phyloP scores from a whole-genome alignment of 2,113 vertebrate genomes.

The Corythaeola cristata region DNA sequence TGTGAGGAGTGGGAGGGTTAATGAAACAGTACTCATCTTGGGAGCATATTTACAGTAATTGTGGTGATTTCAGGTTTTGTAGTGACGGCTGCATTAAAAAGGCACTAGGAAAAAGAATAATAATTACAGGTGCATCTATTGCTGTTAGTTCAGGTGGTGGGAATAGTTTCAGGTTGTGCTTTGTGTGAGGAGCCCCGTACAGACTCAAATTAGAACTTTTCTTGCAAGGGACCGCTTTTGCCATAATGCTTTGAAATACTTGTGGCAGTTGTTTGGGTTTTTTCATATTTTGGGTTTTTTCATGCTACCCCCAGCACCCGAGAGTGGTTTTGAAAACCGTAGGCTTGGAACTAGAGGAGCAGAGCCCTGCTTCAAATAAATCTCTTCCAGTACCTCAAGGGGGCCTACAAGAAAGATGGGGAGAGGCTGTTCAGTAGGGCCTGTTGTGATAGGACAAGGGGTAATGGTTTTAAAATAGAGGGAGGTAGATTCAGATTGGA shows the following conservation, averaged over 20 bases:
- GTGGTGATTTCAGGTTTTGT: not conserved
- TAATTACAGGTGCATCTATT: not conserved
- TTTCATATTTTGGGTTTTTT: not conserved
- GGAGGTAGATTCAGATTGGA: too few species aligned
- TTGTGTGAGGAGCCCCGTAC: not conserved
- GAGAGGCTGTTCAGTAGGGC: too few species aligned
- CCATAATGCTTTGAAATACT: not conserved
- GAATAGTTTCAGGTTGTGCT: not conserved
- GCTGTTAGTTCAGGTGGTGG: not conserved
- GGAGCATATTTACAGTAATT: not conserved
- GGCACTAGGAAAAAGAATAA: fast-evolving
- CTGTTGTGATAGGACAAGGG: too few species aligned
- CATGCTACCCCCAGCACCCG: too few species aligned
- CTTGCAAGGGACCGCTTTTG: not conserved
- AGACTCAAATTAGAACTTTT: not conserved
- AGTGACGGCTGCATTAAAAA: not conserved
- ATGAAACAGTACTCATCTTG: not conserved
- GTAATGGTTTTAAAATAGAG: too few species aligned
- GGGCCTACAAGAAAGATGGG: too few species aligned
- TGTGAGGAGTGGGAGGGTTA: not conserved
- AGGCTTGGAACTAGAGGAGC: not conserved
- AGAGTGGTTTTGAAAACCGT: not conserved
- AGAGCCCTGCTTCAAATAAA: not conserved
- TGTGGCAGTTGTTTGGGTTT: not conserved
- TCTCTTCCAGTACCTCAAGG: too few species aligned